These are phyloP conservation scores for Drosophila erecta DNA, from an alignment of 1,140 invertebrate genomes.

Conservation along the genomic window DNA sequence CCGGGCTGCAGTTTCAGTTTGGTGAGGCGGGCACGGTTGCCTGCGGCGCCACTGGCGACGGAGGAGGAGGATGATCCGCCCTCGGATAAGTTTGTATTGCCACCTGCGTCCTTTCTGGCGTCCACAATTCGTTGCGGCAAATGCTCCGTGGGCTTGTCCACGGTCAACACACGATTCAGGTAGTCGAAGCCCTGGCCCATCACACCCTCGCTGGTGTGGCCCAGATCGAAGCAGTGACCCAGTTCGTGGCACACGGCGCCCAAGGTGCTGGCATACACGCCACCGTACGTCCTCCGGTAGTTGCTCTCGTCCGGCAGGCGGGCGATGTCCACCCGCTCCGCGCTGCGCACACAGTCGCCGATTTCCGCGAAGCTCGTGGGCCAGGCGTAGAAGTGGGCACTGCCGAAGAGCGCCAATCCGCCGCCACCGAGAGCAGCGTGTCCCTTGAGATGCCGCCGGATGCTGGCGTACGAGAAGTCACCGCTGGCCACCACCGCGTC, in stretches of 20 bases:
- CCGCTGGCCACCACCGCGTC: slow-evolving; percentile 85
- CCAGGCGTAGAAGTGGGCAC: slow-evolving; percentile 96
- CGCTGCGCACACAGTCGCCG: slow-evolving; percentile 86
- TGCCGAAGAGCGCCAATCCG: slow-evolving; percentile 95
- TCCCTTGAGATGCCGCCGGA: slow-evolving; percentile 90
- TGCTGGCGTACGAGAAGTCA: slow-evolving; percentile 90
- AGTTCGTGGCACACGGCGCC: slow-evolving; percentile 97
- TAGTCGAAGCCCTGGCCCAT: slow-evolving; percentile 98
- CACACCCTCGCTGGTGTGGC: slow-evolving; percentile 95
- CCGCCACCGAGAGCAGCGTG: slow-evolving; percentile 95
- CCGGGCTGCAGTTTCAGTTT: slow-evolving; percentile 81
- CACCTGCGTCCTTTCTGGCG: slow-evolving; percentile 45
- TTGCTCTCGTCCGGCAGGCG: slow-evolving; percentile 95
- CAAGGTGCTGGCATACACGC: slow-evolving; percentile 95
- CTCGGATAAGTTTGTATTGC: background rate
- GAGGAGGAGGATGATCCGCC: slow-evolving; percentile 31
- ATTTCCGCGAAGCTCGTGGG: slow-evolving; percentile 90
- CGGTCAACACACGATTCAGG: slow-evolving; percentile 90
- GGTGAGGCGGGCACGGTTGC: slow-evolving; percentile 82
- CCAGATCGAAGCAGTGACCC: slow-evolving; percentile 97
- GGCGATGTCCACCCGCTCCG: slow-evolving; percentile 87
- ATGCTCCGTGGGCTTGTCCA: slow-evolving; percentile 85
- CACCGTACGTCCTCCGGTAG: slow-evolving; percentile 93
- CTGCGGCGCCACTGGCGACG: background rate
- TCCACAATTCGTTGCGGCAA: slow-evolving; percentile 85